Percentiles rank a stretch among this genome's conserved stretches.
Evolutionary conservation across 2,888 invertebrate species (phyloP).

Genomic region (Lissocephala sabroskyi): DNA sequence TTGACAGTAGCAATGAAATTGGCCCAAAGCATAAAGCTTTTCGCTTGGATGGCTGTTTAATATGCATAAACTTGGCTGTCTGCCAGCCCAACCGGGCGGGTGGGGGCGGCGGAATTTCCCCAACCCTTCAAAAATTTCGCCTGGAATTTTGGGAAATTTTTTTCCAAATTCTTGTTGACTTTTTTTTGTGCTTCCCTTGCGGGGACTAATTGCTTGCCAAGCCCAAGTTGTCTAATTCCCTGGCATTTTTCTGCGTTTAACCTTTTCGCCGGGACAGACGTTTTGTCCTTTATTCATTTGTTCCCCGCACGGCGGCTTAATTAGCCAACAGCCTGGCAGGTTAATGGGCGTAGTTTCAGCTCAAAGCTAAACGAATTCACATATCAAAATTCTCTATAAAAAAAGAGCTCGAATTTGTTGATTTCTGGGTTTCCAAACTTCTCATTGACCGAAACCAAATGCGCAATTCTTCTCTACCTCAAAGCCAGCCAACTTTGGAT

Average conservation of each 20-base stretch:
- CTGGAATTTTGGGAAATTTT: background rate
- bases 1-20: background rate
- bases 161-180: background rate
- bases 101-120: background rate
- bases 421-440: no score
- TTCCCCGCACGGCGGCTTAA: no score
- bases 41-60: slow-evolving; percentile 57
- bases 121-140: background rate
- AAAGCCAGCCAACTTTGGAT: no score
- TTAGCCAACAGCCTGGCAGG: no score
- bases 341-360: no score
- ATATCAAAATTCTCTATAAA: no score
- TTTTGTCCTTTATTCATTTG: no score
- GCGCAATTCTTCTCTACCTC: no score
- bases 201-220: background rate
- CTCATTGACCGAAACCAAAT: no score
- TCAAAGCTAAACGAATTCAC: no score
- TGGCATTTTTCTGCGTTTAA: background rate
- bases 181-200: background rate
- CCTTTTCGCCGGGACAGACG: no score
- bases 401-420: no score
- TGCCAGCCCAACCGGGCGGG: slow-evolving; percentile 2
- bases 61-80: slow-evolving; percentile 53
- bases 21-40: background rate
- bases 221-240: background rate